Conservation (phyloP, 2,797 vertebrate genomes). For the Myotis daubentonii region DNA sequence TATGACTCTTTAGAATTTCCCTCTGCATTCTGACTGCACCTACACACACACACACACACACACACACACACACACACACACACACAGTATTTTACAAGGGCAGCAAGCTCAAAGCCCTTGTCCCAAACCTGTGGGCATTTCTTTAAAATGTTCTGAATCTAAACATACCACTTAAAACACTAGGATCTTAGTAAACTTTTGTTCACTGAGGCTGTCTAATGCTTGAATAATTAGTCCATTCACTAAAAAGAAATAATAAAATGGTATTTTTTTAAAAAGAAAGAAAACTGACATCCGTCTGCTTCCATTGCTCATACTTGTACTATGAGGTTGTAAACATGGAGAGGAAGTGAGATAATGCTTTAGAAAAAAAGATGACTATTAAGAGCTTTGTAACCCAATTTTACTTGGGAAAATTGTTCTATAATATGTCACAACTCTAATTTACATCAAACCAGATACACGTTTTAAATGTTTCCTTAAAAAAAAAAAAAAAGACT, state of each 20-base stretch:
- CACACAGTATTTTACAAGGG: neutral
- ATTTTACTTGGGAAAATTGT: conserved; percentile 29
- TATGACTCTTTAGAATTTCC: neutral
- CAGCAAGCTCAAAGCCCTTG: neutral
- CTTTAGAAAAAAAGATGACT: neutral
- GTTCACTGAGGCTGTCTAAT: neutral
- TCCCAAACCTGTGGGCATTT: neutral
- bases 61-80: neutral
- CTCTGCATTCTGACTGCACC: neutral
- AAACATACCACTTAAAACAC: neutral
- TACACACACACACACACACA: neutral
- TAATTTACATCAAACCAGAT: conserved; percentile 21
- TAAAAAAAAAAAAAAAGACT: neutral
- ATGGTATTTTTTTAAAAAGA: neutral
- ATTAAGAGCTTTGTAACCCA: neutral
- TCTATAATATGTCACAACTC: neutral
- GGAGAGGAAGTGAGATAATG: conserved; percentile 10
- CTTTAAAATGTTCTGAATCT: conserved; percentile 9
- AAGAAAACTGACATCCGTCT: neutral
- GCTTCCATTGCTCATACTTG: conserved; percentile 24
- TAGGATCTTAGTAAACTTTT: neutral
- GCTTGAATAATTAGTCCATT: neutral
- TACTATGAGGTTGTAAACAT: neutral
- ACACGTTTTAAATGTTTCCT: neutral
- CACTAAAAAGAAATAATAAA: conserved; percentile 15